phyloP scores from a whole-genome alignment of 2,888 invertebrate genomes.

The Patella ulyssiponensis region DNA sequence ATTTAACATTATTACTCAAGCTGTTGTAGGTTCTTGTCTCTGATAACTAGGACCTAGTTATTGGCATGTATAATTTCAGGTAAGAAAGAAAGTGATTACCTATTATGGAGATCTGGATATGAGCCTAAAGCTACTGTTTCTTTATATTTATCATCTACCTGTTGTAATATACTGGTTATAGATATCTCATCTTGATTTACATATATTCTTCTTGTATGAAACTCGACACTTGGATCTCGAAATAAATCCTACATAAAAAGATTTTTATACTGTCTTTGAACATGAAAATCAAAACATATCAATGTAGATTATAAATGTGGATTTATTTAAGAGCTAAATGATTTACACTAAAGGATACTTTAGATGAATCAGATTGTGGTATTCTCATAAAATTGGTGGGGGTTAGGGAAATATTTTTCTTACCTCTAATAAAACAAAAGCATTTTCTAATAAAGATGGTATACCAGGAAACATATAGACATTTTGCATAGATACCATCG shows the following conservation, averaged over 20 bases:
- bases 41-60: no score
- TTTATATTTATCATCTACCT: constrained; percentile 73
- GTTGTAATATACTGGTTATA: constrained; percentile 73
- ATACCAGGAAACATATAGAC: constrained; percentile 83
- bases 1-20: no score
- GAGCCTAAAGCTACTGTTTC: constrained; percentile 76
- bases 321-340: neutral
- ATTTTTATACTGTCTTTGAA: neutral
- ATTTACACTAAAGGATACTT: neutral
- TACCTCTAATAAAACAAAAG: constrained; percentile 72
- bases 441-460: constrained; percentile 75
- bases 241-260: constrained; percentile 64
- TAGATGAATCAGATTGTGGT: neutral
- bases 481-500: constrained; percentile 75
- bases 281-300: neutral
- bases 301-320: neutral
- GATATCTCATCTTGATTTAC: constrained; percentile 70
- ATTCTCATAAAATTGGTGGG: neutral
- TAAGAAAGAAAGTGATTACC: constrained; percentile 51
- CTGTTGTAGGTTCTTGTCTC: no score
- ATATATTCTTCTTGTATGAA: constrained; percentile 67
- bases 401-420: constrained; percentile 8
- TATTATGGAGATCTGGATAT: constrained; percentile 75
- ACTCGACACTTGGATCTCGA: constrained; percentile 60
- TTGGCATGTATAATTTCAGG: neutral